phyloP scores from a whole-genome alignment of 2,888 invertebrate genomes.

The Eustalomyia histrio region DNA sequence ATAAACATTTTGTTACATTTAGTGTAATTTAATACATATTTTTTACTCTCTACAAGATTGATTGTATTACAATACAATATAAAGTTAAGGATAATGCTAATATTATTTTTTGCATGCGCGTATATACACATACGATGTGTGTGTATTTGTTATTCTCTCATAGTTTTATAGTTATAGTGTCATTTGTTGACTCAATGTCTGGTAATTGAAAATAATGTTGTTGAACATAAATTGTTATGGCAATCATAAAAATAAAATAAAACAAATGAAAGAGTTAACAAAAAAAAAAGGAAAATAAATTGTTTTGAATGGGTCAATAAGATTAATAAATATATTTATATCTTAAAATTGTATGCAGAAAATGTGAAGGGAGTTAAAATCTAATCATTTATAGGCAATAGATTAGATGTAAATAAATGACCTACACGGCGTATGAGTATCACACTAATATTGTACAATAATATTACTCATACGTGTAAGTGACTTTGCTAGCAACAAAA shows the following conservation, averaged over 20 bases:
- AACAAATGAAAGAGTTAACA: neutral
- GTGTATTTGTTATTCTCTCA: conserved; percentile 6
- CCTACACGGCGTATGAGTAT: neutral
- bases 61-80: neutral
- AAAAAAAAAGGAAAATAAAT: neutral
- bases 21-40: neutral
- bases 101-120: conserved; percentile 18
- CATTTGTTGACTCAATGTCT: conserved; percentile 51
- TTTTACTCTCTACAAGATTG: neutral
- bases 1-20: neutral
- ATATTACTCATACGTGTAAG: no score
- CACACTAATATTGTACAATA: no score
- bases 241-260: conserved; percentile 13
- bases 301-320: neutral
- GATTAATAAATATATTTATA: neutral
- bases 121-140: no score
- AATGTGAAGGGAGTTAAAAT: no score
- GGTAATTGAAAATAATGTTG: conserved; percentile 62
- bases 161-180: conserved; percentile 21
- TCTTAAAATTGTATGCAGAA: no score
- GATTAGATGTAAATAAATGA: no score
- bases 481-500: no score
- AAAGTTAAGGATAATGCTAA: conserved; percentile 33
- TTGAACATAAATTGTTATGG: conserved; percentile 34
- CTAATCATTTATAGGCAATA: no score